These are phyloP conservation scores for Mormyrops attenuatus DNA, from an alignment of 2,797 vertebrate genomes.

Conservation along the genomic window DNA sequence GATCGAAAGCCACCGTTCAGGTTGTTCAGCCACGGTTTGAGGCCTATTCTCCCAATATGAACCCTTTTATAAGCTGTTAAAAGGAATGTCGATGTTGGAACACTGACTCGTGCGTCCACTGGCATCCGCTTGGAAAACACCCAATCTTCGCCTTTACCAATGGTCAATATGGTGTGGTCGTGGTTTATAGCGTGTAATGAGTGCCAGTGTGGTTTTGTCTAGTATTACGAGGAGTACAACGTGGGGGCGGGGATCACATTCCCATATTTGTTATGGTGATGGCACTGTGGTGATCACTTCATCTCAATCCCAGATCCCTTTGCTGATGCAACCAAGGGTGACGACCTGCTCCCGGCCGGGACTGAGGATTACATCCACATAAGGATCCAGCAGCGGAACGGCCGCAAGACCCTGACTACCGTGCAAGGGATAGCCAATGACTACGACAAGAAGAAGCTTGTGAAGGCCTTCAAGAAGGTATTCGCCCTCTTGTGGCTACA, in stretches of 20 bases:
- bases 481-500: not conserved
- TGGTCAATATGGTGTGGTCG: not conserved
- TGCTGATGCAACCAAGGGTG: slow-evolving; percentile 82
- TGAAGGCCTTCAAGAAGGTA: slow-evolving; percentile 80
- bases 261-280: not conserved
- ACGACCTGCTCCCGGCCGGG: slow-evolving; percentile 77
- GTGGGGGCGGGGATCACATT: not conserved
- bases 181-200: not conserved
- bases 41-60: not conserved
- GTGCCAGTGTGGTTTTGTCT: not conserved
- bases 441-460: slow-evolving; percentile 80
- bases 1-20: not conserved
- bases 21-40: not conserved
- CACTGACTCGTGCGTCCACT: not conserved
- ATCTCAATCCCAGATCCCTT: slow-evolving; percentile 64
- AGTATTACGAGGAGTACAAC: not conserved
- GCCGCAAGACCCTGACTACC: slow-evolving; percentile 75
- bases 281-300: not conserved
- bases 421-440: slow-evolving; percentile 77
- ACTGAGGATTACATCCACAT: slow-evolving; percentile 80
- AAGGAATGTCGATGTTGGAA: not conserved
- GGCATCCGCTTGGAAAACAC: not conserved
- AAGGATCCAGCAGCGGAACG: slow-evolving; percentile 79
- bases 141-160: not conserved
- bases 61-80: not conserved